phyloP scores from a whole-genome alignment of 53 echinoderm and acorn worm species.

The Echinarachnius parma region DNA sequence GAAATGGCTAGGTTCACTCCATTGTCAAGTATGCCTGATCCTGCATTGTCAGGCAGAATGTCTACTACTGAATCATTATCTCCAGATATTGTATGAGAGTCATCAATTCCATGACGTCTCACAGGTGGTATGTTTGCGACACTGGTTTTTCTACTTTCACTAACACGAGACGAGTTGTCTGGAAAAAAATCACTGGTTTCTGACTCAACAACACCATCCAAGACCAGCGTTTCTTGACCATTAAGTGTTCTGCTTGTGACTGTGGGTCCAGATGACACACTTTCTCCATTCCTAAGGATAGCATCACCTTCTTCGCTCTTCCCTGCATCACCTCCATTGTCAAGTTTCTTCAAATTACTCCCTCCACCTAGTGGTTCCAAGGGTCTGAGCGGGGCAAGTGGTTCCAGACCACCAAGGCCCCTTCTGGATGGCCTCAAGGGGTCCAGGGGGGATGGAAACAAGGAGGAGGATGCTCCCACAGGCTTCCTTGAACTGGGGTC shows the following conservation, averaged over 20 bases:
- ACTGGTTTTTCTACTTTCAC: too few relatives aligned
- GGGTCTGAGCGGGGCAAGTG: conserved; percentile 9
- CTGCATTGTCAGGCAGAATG: background rate
- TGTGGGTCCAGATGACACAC: background rate
- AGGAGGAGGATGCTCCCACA: background rate
- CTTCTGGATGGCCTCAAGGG: conserved; percentile 4
- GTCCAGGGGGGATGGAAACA: conserved; percentile 22
- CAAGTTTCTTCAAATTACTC: conserved; percentile 2
- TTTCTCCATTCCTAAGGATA: background rate
- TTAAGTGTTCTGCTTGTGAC: background rate
- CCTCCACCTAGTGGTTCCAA: conserved; percentile 4
- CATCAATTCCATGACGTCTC: too few relatives aligned
- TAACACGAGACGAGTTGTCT: background rate
- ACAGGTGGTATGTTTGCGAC: too few relatives aligned
- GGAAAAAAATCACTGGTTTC: conserved; percentile 10
- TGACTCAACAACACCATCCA: conserved; percentile 24
- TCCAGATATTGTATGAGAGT: too few relatives aligned
- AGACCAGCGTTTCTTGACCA: background rate
- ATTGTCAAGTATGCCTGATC: background rate
- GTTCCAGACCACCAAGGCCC: conserved; percentile 23
- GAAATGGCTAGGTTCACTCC: conserved; percentile 3
- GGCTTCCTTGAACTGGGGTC: conserved; percentile 1
- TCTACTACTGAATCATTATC: too few relatives aligned
- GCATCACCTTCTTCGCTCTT: background rate
- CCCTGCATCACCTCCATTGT: background rate